Percentiles rank a stretch among this genome's conserved stretches.
Conservation (phyloP, 2,797 vertebrate species). For the Notamacropus eugenii region DNA sequence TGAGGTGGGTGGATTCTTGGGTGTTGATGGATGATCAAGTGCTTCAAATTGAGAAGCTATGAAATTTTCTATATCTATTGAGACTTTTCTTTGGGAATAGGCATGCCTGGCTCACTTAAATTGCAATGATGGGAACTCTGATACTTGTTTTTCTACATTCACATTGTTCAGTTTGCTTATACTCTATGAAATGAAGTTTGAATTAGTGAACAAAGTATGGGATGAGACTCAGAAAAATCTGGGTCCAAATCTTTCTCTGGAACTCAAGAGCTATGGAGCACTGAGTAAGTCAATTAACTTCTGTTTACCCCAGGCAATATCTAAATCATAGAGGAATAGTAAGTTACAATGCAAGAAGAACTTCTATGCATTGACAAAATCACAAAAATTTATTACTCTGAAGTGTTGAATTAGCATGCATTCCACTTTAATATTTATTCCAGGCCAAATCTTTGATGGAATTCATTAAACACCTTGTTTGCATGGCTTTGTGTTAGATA, state of each 20-base stretch:
- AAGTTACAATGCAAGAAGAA: neutral
- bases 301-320: neutral
- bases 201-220: neutral
- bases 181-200: neutral
- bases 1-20: neutral
- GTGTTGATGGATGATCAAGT: neutral
- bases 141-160: neutral
- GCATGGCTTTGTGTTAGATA: neutral
- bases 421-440: neutral
- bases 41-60: neutral
- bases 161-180: neutral
- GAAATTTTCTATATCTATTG: neutral
- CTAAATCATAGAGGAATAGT: neutral
- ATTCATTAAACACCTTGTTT: neutral
- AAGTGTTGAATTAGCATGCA: neutral
- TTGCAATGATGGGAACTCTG: neutral
- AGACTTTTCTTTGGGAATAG: neutral
- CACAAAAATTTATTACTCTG: neutral
- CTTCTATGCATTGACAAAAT: neutral
- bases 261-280: neutral
- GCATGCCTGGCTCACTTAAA: neutral
- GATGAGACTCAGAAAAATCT: neutral
- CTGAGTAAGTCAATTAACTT: neutral
- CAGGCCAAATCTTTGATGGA: neutral
- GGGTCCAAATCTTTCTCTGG: neutral